phyloP scores from a whole-genome alignment of 2,797 vertebrate species.

The Artibeus jamaicensis region DNA sequence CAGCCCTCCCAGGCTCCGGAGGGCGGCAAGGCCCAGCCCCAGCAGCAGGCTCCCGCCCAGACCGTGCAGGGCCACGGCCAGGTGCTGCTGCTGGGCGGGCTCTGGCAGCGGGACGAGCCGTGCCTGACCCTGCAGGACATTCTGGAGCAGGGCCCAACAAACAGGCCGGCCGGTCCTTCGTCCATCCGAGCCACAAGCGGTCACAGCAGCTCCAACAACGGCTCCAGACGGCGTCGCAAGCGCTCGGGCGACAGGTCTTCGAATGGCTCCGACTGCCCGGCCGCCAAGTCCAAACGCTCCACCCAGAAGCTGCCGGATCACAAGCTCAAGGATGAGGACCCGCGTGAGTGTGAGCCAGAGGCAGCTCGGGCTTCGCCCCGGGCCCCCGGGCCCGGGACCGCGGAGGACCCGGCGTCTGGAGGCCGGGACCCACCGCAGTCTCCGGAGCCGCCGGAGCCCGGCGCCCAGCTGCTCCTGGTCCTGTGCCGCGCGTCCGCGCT shows the following conservation, averaged over 20 bases:
- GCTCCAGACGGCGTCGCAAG: neutral
- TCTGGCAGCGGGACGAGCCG: slow-evolving; percentile 47
- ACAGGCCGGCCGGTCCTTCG: neutral
- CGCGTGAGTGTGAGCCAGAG: fast-evolving
- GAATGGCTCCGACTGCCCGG: neutral
- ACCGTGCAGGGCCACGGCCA: slow-evolving; percentile 38
- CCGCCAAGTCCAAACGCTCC: neutral
- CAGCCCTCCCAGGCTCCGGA: neutral
- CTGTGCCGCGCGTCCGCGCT: slow-evolving; percentile 62
- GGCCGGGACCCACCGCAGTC: fast-evolving
- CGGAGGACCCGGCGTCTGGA: fast-evolving
- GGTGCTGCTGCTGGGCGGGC: slow-evolving; percentile 57
- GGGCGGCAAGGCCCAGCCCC: neutral
- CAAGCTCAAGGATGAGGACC: fast-evolving
- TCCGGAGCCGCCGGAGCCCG: neutral
- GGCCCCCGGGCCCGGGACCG: too few relatives aligned
- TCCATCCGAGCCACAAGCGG: neutral
- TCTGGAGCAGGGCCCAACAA: neutral
- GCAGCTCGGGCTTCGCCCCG: neutral
- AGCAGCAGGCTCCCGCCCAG: neutral
- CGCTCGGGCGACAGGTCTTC: neutral
- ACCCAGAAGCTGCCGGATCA: neutral
- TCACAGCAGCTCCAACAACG: neutral
- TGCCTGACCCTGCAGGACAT: neutral
- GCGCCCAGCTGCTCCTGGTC: slow-evolving; percentile 59